Base-by-base conservation (phyloP, 2,797 vertebrate species). In the Halcyon chelicuti region DNA sequence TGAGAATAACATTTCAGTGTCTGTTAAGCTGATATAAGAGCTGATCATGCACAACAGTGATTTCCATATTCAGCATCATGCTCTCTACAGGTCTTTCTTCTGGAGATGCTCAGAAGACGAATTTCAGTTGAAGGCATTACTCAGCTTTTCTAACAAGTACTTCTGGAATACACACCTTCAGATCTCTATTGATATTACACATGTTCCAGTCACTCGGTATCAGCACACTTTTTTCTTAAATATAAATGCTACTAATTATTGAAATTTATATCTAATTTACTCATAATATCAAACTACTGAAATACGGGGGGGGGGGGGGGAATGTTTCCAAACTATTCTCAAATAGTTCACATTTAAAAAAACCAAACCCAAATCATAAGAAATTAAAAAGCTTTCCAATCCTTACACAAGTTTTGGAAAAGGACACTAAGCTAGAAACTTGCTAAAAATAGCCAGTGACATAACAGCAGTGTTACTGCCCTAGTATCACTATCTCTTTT, bases 171-270 rank as follows among this genome's bases (percentile, higher is more conserved):
- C 12, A 79, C 5, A 58, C 18, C 7, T 88, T 72, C 46, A 74
- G 49, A 5, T 22, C 9, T 44, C 39, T 49, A 20, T 0, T 25
- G 22, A 57, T 21, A 25, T 22, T 62, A 40, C 0, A 0, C 3
- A 3, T 14, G 29, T 65, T 35, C 0, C 0, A 5, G 33, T 44
- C n/a, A 85, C 9, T 2, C 21, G 29, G 14, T n/a, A 42, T 12
- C 23, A 60, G 10, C 40, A 55, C 8, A 47, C 2, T 51, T 51
- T 17, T 23, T 23, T 14, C 57, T 28, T 15, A 12, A 22, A 51
- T n/a, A 75, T 5, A 72, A 68, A 68, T 37, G 22, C 12, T 37
- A 33, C 17, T 4, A 2, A 77, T 12, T 35, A 42, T 21, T 22
- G 35, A 61, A 72, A 84, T 44, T 15, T 39, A 7, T 12, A 71